These are phyloP conservation scores for Bungarus multicinctus DNA, from an alignment of 2,113 vertebrate genomes.

Conservation along the genomic window DNA sequence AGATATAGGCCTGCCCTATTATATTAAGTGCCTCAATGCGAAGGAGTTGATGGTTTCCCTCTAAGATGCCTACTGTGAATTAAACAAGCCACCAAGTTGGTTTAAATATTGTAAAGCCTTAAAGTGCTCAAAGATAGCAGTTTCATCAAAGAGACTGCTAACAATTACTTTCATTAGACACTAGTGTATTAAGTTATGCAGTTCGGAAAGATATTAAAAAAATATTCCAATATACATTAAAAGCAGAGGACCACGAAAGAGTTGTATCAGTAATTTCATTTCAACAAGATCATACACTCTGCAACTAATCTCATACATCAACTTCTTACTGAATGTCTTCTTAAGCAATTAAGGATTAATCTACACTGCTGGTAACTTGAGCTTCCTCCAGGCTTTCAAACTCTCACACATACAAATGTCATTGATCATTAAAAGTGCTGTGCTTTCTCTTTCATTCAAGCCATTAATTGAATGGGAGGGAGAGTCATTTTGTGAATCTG, in stretches of 20 bases:
- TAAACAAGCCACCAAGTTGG: constrained; percentile 65
- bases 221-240: constrained; percentile 63
- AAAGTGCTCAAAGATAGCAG: constrained; percentile 69
- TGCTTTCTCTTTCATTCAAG: constrained; percentile 68
- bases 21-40: constrained; percentile 65
- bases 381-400: constrained; percentile 68
- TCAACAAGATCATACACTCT: constrained; percentile 60
- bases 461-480: constrained; percentile 60
- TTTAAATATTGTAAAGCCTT: constrained; percentile 67
- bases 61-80: constrained; percentile 54
- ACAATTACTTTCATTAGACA: constrained; percentile 56
- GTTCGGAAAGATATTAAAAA: constrained; percentile 64
- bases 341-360: constrained; percentile 58
- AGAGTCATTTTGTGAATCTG: constrained; percentile 67
- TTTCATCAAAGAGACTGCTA: constrained; percentile 64
- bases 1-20: constrained; percentile 53
- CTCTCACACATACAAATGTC: constrained; percentile 54
- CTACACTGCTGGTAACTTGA: constrained; percentile 61
- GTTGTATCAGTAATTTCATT: constrained; percentile 55
- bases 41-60: constrained; percentile 56
- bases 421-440: constrained; percentile 73
- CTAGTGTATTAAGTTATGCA: constrained; percentile 38
- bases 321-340: constrained; percentile 55
- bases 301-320: constrained; percentile 54
- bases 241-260: constrained; percentile 59